These are phyloP conservation scores for Pachydiplax longipennis DNA, from an alignment of 2,888 invertebrate species.

Conservation along the genomic window DNA sequence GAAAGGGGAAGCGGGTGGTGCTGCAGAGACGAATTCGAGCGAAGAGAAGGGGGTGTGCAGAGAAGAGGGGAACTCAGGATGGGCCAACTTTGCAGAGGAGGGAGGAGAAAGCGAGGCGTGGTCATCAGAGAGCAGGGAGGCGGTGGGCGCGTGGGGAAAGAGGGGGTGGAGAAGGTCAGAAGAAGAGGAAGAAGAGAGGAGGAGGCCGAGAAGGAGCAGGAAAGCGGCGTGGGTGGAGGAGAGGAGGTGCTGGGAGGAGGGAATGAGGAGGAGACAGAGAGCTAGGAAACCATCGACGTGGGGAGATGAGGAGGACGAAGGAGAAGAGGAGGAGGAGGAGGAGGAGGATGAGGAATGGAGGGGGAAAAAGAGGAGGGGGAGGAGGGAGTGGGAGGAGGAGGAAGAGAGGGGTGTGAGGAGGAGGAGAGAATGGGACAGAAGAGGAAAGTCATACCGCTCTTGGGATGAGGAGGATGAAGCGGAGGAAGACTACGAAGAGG, in stretches of 20 bases:
- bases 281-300: constrained; percentile 56
- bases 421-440: constrained; percentile 58
- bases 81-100: constrained; percentile 64
- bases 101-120: too few relatives aligned
- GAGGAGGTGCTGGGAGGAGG: constrained; percentile 62
- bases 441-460: constrained; percentile 60
- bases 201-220: constrained; percentile 54
- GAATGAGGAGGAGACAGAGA: constrained; percentile 56
- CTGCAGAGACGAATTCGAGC: constrained; percentile 48
- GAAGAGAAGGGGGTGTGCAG: constrained; percentile 54
- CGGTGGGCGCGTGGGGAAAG: constrained; percentile 59
- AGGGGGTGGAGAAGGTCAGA: constrained; percentile 51
- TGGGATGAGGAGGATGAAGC: constrained; percentile 57
- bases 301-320: constrained; percentile 56
- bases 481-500: constrained; percentile 53
- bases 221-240: constrained; percentile 50
- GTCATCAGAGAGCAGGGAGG: constrained; percentile 79
- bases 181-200: constrained; percentile 52
- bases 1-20: constrained; percentile 58
- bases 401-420: constrained; percentile 60
- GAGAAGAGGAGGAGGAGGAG: constrained; percentile 61
- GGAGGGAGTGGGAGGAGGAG: constrained; percentile 56
- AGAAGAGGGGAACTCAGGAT: constrained; percentile 55
- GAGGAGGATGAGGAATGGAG: constrained; percentile 56
- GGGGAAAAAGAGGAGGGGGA: constrained; percentile 56